Evolutionary conservation across 23 tunicate genomes (phyloP), one percentile per base, ranked within the genome.

Genomic region (Corella eumyota): DNA sequence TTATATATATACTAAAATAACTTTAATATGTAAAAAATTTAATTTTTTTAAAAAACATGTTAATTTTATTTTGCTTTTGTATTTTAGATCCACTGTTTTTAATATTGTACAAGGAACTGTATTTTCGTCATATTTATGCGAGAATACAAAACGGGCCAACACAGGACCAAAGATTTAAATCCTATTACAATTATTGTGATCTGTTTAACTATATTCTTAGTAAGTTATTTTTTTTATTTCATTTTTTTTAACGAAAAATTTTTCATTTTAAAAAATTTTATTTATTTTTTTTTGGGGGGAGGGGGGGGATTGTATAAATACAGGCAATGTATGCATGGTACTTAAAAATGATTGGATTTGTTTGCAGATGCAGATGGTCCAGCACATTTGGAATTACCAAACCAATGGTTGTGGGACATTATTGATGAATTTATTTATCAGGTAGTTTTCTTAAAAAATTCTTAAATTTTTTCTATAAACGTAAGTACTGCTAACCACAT

Each of bases 381-480:
- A 32, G 67, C 67, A 1, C 66, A 55, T 25, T 45, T 87, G 58
- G 90, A 91, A 31, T 80, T 91, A 34, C 98, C 98, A 32, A 91
- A 91, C 51, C 98, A 91, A 60, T 91, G 98, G 98, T 75, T 91
- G 36, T 91, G 86, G 85, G 98, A 91, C 60, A 91, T 91, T 31
- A 91, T 91, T 64, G 98, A 91, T 70, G 98, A 91, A 61, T 91
- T 91, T 58, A 82, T 91, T 9, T 91, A 91, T 75, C 98, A 91
- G 64, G 81, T 75, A 31, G 4, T n/a, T n/a, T n/a, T n/a, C n/a
- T n/a, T n/a, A n/a, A n/a, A n/a, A n/a, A n/a, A n/a, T n/a, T n/a
- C n/a, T n/a, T n/a, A n/a, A n/a, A n/a, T n/a, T n/a, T n/a, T n/a
- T n/a, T n/a, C n/a, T n/a, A n/a, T n/a, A n/a, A n/a, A n/a, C n/a